Percentiles rank a stretch among this genome's conserved stretches.
Conservation (phyloP, 2,888 invertebrate species). For the Stictocephala bisonia region DNA sequence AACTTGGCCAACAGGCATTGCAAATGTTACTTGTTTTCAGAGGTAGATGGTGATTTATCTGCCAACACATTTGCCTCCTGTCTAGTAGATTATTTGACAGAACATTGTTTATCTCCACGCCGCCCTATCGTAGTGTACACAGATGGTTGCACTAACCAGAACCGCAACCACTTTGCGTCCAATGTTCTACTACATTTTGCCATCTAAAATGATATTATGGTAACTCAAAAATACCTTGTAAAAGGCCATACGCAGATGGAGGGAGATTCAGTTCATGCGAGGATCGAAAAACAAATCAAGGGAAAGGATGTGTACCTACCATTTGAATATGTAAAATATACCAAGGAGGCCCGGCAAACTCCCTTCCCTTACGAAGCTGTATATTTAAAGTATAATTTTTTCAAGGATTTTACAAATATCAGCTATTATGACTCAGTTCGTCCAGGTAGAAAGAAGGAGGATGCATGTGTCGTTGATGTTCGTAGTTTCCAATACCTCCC, state of each 20-base stretch:
- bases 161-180: conserved; percentile 58
- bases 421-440: conserved; percentile 41
- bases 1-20: too few relatives aligned
- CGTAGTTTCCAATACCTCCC: conserved; percentile 32
- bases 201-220: conserved; percentile 51
- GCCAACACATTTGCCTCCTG: too few relatives aligned
- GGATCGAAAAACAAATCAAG: conserved; percentile 53
- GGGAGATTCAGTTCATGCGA: conserved; percentile 58
- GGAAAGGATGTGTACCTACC: conserved; percentile 46
- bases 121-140: conserved; percentile 55
- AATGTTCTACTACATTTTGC: conserved; percentile 58
- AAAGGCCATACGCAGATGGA: conserved; percentile 61
- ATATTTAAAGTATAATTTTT: conserved; percentile 46
- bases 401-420: conserved; percentile 40
- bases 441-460: conserved; percentile 34
- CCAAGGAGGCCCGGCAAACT: conserved; percentile 40
- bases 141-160: conserved; percentile 59
- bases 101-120: conserved; percentile 12
- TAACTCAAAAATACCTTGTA: conserved; percentile 60
- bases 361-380: conserved; percentile 49
- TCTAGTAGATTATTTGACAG: too few relatives aligned
- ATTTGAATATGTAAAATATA: conserved; percentile 44
- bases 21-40: too few relatives aligned
- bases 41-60: too few relatives aligned
- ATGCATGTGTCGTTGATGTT: conserved; percentile 45